Evolutionary conservation across 2,888 invertebrate species (phyloP), one percentile per base, ranked within the genome.

Genomic region (Metacarcinus magister): DNA sequence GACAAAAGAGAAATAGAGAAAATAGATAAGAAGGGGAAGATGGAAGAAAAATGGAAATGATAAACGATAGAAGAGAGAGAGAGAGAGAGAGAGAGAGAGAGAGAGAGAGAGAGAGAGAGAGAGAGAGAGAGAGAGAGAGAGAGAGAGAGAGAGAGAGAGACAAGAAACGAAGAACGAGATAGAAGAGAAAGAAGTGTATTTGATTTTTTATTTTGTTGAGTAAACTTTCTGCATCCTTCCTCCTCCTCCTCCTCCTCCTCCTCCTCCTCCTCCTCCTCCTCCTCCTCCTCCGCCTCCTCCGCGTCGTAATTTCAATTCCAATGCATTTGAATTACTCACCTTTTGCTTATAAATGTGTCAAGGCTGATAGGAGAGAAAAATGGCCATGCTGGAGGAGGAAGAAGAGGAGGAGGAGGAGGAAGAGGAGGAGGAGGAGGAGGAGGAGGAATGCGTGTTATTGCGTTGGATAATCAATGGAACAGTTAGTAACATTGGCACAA

Each of bases 191-290:
- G 82, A 13, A 28, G 10, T 0, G 28, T 28, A 82, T 82, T n/a
- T 19, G n/a, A 43, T 46, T 46, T 46, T 32, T 90, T 46, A n/a
- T 32, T 91, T 91, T 44, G 3, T 32, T 28, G 82, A 82, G 28
- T 32, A 16, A 67, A 19, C 23, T 82, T 28, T 82, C 82, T 82
- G 28, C 82, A 32, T 44, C 44, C 28, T 46, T 91, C 91, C 43
- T 43, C 48, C 46, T 91, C 43, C 48, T 43, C 75, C 75, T 28
- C 75, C 75, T 75, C 75, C 75, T 28, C 28, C 75, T 91, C 91
- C 44, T n/a, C n/a, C 91, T 90, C 90, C 44, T 16, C 91, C 46
- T 44, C 46, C 91, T 91, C 43, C 91, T 46, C 46, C 91, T 91
- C 46, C n/a, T 91, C 91, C 46, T 46, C 44, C 91, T 91, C 46